phyloP scores from a whole-genome alignment of 2,113 vertebrate species.

The Crotalus viridis region DNA sequence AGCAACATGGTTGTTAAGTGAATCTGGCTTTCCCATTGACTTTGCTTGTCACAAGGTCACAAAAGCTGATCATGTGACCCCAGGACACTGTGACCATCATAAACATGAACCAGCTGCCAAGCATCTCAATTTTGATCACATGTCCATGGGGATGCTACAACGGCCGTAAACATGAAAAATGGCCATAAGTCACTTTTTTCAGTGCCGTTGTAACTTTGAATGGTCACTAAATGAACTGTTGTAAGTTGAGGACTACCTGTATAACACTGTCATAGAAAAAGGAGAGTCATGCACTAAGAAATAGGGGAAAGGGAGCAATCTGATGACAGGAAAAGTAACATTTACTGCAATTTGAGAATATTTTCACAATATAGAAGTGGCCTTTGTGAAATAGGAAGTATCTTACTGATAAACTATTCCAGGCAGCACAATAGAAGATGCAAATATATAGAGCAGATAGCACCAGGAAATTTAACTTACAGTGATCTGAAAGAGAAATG shows the following conservation, averaged over 20 bases:
- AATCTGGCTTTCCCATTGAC: not conserved
- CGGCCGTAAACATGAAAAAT: not conserved
- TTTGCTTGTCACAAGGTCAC: not conserved
- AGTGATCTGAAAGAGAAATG: constrained; percentile 42
- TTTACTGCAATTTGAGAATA: not conserved
- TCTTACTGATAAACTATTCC: not conserved
- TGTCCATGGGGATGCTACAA: not conserved
- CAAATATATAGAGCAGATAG: constrained; percentile 13
- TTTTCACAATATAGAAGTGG: not conserved
- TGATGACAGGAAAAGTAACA: not conserved
- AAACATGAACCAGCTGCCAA: not conserved
- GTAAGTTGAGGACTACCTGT: not conserved
- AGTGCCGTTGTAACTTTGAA: not conserved
- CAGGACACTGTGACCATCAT: not conserved
- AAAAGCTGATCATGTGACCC: not conserved
- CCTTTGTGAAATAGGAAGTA: not conserved
- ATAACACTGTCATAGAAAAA: not conserved
- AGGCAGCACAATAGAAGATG: not conserved
- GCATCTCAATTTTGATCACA: not conserved
- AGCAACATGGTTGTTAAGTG: not conserved
- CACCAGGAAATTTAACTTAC: constrained; percentile 32
- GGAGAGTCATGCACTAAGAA: not conserved
- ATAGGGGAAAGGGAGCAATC: not conserved
- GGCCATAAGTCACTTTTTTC: not conserved
- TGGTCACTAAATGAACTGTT: not conserved